Conservation (phyloP, 1,140 invertebrate species). For the Fopius arisanus region DNA sequence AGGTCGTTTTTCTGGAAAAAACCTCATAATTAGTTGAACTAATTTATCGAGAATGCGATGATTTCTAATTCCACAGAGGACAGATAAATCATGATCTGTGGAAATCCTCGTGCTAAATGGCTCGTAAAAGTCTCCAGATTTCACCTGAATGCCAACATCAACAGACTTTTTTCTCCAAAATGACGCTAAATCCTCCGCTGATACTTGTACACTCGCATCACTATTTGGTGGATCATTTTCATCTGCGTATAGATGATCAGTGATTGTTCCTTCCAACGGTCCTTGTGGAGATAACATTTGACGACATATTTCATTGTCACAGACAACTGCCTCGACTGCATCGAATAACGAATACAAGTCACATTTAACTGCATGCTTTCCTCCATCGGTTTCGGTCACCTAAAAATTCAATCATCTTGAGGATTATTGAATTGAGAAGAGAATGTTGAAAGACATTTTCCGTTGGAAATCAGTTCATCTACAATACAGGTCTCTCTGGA, state of each 20-base stretch:
- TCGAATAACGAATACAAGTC: neutral
- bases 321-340: neutral
- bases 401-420: too few relatives aligned
- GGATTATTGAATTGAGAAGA: too few relatives aligned
- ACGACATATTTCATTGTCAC: neutral
- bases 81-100: slow-evolving; percentile 10
- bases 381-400: neutral
- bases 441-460: too few relatives aligned
- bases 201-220: neutral
- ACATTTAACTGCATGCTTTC: neutral
- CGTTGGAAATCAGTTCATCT: too few relatives aligned
- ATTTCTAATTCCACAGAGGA: slow-evolving; percentile 19
- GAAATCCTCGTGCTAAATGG: neutral
- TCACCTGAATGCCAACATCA: slow-evolving; percentile 10
- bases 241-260: too few relatives aligned
- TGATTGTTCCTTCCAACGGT: too few relatives aligned
- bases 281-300: neutral
- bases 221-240: neutral
- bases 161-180: too few relatives aligned
- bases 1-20: neutral
- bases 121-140: neutral
- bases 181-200: neutral
- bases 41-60: slow-evolving; percentile 8
- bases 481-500: too few relatives aligned
- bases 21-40: neutral